These are phyloP conservation scores for Apodemus agrarius DNA, from an alignment of 2,797 vertebrate genomes.

Conservation along the genomic window DNA sequence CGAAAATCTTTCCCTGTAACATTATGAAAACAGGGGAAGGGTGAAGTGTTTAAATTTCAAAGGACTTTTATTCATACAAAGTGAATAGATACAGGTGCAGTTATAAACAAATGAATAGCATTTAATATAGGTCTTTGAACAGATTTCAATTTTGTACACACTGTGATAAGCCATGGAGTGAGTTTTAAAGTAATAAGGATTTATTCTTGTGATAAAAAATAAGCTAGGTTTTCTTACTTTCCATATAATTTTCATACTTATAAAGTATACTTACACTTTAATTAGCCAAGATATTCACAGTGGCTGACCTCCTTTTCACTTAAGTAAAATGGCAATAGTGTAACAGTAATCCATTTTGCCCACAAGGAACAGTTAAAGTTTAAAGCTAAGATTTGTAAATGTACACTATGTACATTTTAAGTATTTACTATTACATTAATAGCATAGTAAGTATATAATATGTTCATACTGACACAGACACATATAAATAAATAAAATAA, in stretches of 20 bases:
- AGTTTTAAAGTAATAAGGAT: slow-evolving; percentile 27
- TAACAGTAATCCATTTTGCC: background rate
- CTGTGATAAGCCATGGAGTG: background rate
- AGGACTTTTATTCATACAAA: background rate
- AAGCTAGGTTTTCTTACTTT: background rate
- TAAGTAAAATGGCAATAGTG: background rate
- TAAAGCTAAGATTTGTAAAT: slow-evolving; percentile 11
- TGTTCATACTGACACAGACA: background rate
- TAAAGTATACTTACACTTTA: background rate
- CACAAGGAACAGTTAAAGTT: background rate
- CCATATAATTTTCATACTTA: background rate
- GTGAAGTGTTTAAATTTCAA: slow-evolving; percentile 5
- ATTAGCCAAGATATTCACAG: background rate
- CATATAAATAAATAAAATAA: background rate
- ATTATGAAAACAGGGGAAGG: background rate
- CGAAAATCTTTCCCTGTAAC: background rate
- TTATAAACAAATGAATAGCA: slow-evolving; percentile 13
- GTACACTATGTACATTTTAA: background rate
- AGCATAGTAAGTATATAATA: background rate
- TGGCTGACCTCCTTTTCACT: background rate
- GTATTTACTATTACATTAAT: background rate
- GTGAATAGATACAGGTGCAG: background rate
- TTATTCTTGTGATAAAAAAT: background rate
- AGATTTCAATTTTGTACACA: background rate
- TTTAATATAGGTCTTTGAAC: background rate